These are phyloP conservation scores for Meteorus cinctellus DNA, from an alignment of 2,888 invertebrate genomes.

Conservation along the genomic window DNA sequence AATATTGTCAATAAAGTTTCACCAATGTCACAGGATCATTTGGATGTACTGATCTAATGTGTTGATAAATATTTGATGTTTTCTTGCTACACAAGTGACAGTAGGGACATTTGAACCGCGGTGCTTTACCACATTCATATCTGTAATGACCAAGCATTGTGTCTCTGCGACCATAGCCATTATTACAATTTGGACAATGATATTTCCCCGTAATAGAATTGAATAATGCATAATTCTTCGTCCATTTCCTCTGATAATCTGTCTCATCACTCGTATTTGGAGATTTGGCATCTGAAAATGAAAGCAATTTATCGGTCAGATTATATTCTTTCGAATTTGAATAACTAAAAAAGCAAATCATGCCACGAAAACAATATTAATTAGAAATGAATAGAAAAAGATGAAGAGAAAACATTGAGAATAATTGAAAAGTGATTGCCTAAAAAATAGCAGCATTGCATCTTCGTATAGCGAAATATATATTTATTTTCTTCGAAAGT, in stretches of 20 bases:
- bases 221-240: conserved; percentile 58
- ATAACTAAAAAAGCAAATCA: conserved; percentile 24
- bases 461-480: not conserved
- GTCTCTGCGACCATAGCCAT: conserved; percentile 68
- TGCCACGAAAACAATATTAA: conserved; percentile 16
- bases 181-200: conserved; percentile 71
- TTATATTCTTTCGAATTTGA: conserved; percentile 18
- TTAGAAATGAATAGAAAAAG: not conserved
- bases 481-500: not conserved
- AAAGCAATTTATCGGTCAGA: conserved; percentile 55
- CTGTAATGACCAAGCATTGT: conserved; percentile 71
- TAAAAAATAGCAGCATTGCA: not conserved
- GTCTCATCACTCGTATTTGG: conserved; percentile 47
- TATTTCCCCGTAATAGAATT: conserved; percentile 66
- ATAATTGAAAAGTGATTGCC: not conserved
- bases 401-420: not conserved
- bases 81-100: conserved; percentile 67
- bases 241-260: conserved; percentile 55
- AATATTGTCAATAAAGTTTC: conserved; percentile 62
- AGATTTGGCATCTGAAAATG: conserved; percentile 59
- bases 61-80: conserved; percentile 68
- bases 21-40: conserved; percentile 63
- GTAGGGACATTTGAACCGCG: conserved; percentile 70
- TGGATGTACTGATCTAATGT: conserved; percentile 66
- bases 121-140: conserved; percentile 71